Conservation (phyloP, 2,797 vertebrate genomes). For the Poecilia velifera region DNA sequence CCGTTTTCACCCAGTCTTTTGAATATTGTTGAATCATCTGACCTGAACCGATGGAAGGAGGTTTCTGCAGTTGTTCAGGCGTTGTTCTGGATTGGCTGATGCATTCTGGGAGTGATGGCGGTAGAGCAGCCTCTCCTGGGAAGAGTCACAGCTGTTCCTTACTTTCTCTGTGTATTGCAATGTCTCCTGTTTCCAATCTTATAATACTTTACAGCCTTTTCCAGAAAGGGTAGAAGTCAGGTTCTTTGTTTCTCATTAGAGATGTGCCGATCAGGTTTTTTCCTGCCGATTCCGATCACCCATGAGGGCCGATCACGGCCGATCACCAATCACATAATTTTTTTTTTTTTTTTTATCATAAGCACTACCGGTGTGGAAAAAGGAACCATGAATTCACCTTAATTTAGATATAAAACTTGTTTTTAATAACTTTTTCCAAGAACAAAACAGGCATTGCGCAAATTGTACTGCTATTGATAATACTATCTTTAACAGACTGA, state of each 20-base stretch:
- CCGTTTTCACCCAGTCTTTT: neutral
- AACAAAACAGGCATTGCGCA: too few relatives aligned
- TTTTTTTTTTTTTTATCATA: neutral
- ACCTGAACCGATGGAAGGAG: neutral
- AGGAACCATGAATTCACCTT: too few relatives aligned
- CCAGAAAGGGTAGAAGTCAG: neutral
- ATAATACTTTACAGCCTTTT: neutral
- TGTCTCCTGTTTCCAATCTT: neutral
- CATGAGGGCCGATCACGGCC: too few relatives aligned
- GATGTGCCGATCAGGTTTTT: too few relatives aligned
- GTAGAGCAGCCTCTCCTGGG: neutral
- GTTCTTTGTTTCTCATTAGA: neutral
- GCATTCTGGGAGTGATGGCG: neutral
- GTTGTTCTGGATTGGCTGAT: neutral
- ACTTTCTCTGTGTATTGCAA: neutral
- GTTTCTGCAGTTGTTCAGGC: neutral
- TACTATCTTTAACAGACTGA: too few relatives aligned
- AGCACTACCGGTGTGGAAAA: too few relatives aligned
- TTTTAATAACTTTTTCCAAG: too few relatives aligned
- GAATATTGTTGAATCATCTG: neutral
- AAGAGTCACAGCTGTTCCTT: neutral
- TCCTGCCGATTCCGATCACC: too few relatives aligned
- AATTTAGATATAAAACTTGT: too few relatives aligned
- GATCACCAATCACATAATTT: neutral
- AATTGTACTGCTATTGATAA: too few relatives aligned